phyloP scores from a whole-genome alignment of 2,113 vertebrate species.

The Syrrhaptes paradoxus region DNA sequence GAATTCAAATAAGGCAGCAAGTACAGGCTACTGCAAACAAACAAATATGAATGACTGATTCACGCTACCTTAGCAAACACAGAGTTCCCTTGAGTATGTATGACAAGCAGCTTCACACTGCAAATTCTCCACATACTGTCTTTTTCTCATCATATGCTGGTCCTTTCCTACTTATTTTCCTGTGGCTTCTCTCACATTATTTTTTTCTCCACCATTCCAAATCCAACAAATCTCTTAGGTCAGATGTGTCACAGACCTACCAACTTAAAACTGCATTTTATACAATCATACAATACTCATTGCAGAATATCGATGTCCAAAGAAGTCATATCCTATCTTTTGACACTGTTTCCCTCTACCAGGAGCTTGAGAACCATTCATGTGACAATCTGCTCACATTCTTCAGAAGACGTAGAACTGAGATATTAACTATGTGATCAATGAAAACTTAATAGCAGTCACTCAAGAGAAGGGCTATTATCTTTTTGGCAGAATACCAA shows the following conservation, averaged over 20 bases:
- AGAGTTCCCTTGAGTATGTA: neutral
- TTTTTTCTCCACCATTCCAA: neutral
- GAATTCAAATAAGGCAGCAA: neutral
- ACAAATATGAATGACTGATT: neutral
- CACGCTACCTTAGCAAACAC: neutral
- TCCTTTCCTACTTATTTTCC: neutral
- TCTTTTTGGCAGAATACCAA: neutral
- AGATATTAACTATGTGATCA: neutral
- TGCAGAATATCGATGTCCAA: neutral
- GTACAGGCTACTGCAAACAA: neutral
- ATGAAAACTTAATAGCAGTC: neutral
- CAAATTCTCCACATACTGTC: neutral
- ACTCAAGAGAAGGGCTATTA: neutral
- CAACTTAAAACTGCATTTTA: neutral
- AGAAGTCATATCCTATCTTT: neutral
- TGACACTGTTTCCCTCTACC: neutral
- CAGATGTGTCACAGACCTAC: neutral
- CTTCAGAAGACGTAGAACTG: neutral
- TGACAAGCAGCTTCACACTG: neutral
- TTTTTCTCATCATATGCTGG: neutral
- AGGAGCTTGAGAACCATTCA: neutral
- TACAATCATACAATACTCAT: neutral
- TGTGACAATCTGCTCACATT: neutral
- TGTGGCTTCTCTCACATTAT: neutral
- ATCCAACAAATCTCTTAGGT: neutral